Evolutionary conservation across 2,113 vertebrate species (phyloP), one percentile per base, ranked within the genome.

Genomic region (Bungarus multicinctus): DNA sequence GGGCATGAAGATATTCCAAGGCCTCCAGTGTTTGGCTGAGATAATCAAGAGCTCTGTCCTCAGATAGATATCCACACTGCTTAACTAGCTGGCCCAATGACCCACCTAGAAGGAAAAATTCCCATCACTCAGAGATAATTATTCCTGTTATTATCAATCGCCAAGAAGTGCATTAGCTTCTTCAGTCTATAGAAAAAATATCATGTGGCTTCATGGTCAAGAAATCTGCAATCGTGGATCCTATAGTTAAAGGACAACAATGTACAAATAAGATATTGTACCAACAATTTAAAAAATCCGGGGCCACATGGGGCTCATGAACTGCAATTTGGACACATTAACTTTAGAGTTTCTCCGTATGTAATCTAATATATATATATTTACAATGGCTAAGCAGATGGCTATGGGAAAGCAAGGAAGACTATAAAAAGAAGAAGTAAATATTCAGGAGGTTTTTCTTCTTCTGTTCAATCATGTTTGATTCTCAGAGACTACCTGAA

Each of bases 21-120:
- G 98, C 99, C 57, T 98, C 98, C 3, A 98, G 93, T 0, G 98
- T 98, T 93, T 99, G 99, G 12, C 96, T 97, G 93, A 98, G 96
- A 96, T 99, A 99, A 95, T 98, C 98, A 69, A 99, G 98, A 74
- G 99, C 98, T 86, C 98, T 97, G 95, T 99, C 99, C 94, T 99
- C 98, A 0, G 99, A 98, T 90, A 99, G 96, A 86, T 98, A 98
- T 90, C 99, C 99, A 3, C 97, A 97, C 94, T 98, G 97, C 47
- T 97, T 97, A 94, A 99, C 98, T 92, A 99, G 98, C 97, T 99
- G 98, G 27, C 98, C 98, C 58, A 99, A 95, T 0, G 99, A 99
- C 54, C 98, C 99, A 95, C 98, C 98, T 98, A 95, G 69, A 94
- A 97, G 94, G 45, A 55, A 96, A 87, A 94, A 97, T 91, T 91